phyloP scores from a whole-genome alignment of 2,797 vertebrate species.

The Glossophaga mutica region DNA sequence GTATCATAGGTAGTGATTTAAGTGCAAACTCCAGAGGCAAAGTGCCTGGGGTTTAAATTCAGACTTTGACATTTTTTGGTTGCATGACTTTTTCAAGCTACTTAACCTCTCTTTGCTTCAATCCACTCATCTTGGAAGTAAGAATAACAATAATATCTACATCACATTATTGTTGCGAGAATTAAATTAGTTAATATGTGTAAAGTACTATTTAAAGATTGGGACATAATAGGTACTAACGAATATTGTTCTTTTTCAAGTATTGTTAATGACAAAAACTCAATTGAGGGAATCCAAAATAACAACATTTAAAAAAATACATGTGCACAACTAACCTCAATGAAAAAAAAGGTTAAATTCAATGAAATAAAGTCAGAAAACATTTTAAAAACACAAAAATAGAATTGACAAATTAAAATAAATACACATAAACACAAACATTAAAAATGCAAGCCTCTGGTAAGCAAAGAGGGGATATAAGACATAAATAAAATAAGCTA shows the following conservation, averaged over 20 bases:
- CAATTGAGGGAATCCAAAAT: not conserved
- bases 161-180: not conserved
- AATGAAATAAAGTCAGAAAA: slow-evolving; percentile 2
- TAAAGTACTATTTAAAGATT: not conserved
- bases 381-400: not conserved
- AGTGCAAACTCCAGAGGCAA: not conserved
- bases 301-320: not conserved
- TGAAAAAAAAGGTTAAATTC: not conserved
- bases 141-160: not conserved
- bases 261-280: not conserved
- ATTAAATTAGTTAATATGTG: not conserved
- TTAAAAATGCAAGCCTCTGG: not conserved
- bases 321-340: not conserved
- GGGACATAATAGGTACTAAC: not conserved
- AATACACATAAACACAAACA: not conserved
- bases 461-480: not conserved
- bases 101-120: not conserved
- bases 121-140: not conserved
- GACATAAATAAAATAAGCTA: not conserved
- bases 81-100: not conserved
- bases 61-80: not conserved
- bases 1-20: not conserved
- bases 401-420: not conserved
- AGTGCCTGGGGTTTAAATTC: not conserved
- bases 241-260: not conserved